Percentiles rank a stretch among this genome's conserved stretches.
Evolutionary conservation across 2,888 invertebrate species (phyloP).

Genomic region (Apomyelois bistriatella): DNA sequence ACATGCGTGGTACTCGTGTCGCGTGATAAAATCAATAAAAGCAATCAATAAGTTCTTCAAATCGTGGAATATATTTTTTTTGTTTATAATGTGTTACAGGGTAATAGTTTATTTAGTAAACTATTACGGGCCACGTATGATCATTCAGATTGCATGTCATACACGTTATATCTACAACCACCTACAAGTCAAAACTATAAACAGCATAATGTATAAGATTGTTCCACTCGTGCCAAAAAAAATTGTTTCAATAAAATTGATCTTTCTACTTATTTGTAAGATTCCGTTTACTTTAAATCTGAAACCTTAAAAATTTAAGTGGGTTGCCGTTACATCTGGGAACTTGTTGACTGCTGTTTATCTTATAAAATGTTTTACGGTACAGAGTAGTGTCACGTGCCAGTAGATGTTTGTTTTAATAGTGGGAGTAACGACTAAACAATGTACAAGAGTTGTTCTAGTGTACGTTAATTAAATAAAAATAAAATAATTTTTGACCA

Average conservation of each 20-base stretch:
- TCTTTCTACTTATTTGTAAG: no score
- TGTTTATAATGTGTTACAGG: no score
- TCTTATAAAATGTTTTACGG: not conserved
- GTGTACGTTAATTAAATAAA: conserved; percentile 29
- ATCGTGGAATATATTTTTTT: not conserved
- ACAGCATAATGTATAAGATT: no score
- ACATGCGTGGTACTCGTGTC: not conserved
- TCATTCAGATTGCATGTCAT: not conserved
- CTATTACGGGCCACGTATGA: no score
- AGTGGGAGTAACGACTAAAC: conserved; percentile 21
- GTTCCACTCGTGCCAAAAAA: no score
- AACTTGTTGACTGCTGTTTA: not conserved
- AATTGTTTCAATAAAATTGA: no score
- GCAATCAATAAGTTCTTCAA: not conserved
- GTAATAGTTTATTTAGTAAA: no score
- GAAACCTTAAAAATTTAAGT: no score
- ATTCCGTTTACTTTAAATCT: no score
- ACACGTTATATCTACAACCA: no score
- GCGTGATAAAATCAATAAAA: not conserved
- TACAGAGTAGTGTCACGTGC: conserved; percentile 8
- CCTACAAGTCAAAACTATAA: no score
- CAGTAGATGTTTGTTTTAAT: conserved; percentile 11
- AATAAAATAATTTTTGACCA: conserved; percentile 49
- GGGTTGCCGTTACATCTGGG: no score
- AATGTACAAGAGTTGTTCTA: conserved; percentile 35